A percentile compares a stretch with the other conserved stretches of the same genome.
These are phyloP conservation scores for Montipora capitata DNA, from an alignment of 92 coral and sea anemone genomes.

Conservation along the genomic window DNA sequence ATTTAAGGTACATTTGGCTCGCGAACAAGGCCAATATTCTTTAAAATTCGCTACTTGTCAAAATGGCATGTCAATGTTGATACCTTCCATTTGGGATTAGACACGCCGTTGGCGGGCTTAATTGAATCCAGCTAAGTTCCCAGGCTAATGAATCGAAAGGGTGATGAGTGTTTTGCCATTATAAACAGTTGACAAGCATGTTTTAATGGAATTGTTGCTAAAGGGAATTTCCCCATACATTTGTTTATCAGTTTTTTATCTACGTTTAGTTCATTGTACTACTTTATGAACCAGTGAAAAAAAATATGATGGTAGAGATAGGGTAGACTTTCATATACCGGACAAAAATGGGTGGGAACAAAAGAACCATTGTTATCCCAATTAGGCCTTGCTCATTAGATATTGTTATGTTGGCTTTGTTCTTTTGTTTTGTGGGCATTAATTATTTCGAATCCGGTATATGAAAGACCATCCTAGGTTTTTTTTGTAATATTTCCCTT, in stretches of 20 bases:
- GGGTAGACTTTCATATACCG: too few relatives aligned
- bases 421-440: too few relatives aligned
- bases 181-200: background rate
- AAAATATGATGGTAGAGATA: background rate
- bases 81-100: conserved; percentile 6
- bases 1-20: background rate
- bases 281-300: background rate
- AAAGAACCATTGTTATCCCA: too few relatives aligned
- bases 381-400: too few relatives aligned
- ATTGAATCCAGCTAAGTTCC: background rate
- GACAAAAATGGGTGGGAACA: too few relatives aligned
- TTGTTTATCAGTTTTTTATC: background rate
- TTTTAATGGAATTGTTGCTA: background rate
- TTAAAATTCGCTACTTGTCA: background rate
- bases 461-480: too few relatives aligned
- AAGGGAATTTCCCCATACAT: background rate
- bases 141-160: background rate
- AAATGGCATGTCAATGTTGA: background rate
- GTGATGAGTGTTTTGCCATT: background rate
- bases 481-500: too few relatives aligned
- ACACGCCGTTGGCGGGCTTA: background rate
- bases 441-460: too few relatives aligned
- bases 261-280: too few relatives aligned
- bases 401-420: too few relatives aligned
- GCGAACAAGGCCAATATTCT: conserved; percentile 15